Base-by-base conservation (phyloP, 2,888 invertebrate species). In the Erebia ligea region DNA sequence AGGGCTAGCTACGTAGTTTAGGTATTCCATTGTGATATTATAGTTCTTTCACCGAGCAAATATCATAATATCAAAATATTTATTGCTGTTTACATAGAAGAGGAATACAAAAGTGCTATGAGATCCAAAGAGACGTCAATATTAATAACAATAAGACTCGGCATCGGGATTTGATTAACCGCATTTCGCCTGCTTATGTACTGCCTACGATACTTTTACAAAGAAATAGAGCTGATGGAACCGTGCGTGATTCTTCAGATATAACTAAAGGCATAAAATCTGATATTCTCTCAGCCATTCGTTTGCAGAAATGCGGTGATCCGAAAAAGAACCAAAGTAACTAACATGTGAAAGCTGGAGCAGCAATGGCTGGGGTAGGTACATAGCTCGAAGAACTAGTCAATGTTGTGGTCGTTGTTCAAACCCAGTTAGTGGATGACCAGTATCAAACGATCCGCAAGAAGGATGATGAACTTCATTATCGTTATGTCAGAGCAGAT, bases 131-230 rank as follows among this genome's bases (percentile, higher is more conserved):
- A 52, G 63, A 66, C 57, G 67, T 70, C 70, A 62, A 52, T 67
- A 68, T 73, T 70, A 71, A 68, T 72, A 69, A 70, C 62, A 71
- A 62, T 68, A 66, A 71, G 68, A 69, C 67, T 70, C 45, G 11
- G 67, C 63, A 73, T 71, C 58, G 67, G 68, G 69, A 68, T 73
- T 73, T 69, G 71, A 73, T 71, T 69, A 73, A 71, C 71, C 69
- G 52, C 68, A 69, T 71, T 73, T 67, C 48, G 70, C 54, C 59
- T 68, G 67, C 66, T 63, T 62, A 59, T 50, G 66, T 71, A 52
- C 67, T 67, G 70, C 56, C 67, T 65, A 65, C 19, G 34, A 34
- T 50, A 69, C 50, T 59, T 58, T 15, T 34, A 52, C 56, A 66
- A 45, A 11, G 54, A 68, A 21, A 56, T 64, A 73, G 11, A 17